Base-by-base conservation (phyloP, 1,140 invertebrate species). In the Kradibia gibbosae region DNA sequence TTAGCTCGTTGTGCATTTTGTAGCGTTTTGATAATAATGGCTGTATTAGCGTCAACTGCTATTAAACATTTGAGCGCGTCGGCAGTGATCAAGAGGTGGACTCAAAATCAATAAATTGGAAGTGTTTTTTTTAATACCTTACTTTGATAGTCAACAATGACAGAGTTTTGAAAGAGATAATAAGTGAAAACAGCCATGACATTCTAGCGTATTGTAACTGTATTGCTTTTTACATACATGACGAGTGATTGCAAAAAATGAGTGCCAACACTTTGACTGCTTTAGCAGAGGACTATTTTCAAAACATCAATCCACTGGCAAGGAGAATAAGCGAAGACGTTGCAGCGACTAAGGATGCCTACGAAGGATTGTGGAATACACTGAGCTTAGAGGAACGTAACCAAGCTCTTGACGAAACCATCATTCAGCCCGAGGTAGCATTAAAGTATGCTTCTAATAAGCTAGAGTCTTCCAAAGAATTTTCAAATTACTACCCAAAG, bases 371-470 rank as follows among this genome's bases (percentile, higher is more conserved):
- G 20, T 96, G 95, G 95, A 92, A 93, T 82, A 92, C 92, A 22
- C 86, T 96, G 3, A 93, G 93, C 53, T 89, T 92, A 60, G 93
- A 94, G 65, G 94, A 96, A 89, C 93, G 94, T 89, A 93, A 94
- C 80, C 92, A 96, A 90, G 94, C 95, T 48, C 91, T 96, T 20
- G 94, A 95, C 85, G 94, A 96, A 87, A 94, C 94, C 1, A 94
- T 96, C 78, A 95, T 96, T 55, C 94, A 95, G 87, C 94, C 95
- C 3, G 95, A 95, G 85, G 93, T 94, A 70, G 92, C 93, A 5
- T 86, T 95, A 4, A 94, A 95, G 84, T 96, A 96, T 88, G 91
- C 93, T 7, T 87, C 93, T 13, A 88, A 92, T 22, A 92, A 93
- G 72, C 42, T 85, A 0, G 86, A 90, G 31, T 31, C 70, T 45